phyloP scores from a whole-genome alignment of 2,888 invertebrate species.

The Nomada flava region DNA sequence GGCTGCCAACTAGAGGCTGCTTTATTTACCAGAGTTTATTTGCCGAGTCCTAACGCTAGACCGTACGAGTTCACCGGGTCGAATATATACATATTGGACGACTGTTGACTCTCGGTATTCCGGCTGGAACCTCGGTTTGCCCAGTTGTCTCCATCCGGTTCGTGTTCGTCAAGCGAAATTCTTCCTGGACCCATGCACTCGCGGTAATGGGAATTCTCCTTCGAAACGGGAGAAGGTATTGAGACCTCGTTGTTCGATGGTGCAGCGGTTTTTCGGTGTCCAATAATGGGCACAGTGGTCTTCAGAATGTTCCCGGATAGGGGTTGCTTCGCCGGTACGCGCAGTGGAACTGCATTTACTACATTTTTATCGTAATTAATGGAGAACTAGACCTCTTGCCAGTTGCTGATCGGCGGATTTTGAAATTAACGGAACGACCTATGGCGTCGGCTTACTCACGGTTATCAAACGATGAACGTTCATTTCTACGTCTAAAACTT shows the following conservation, averaged over 20 bases:
- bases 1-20: conserved; percentile 50
- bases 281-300: neutral
- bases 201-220: conserved; percentile 21
- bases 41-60: conserved; percentile 61
- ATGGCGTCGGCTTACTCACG: neutral
- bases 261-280: neutral
- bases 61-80: conserved; percentile 61
- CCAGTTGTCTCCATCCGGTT: conserved; percentile 22
- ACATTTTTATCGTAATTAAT: too few relatives aligned
- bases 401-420: neutral
- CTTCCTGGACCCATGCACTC: neutral
- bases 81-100: conserved; percentile 62
- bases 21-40: conserved; percentile 68
- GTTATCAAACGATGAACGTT: neutral
- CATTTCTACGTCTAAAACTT: neutral
- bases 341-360: too few relatives aligned
- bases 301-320: neutral
- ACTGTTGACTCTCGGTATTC: conserved; percentile 55
- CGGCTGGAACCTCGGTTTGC: conserved; percentile 54
- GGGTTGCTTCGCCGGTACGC: too few relatives aligned
- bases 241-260: neutral
- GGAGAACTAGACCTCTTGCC: neutral
- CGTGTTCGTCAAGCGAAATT: conserved; percentile 37
- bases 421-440: too few relatives aligned
- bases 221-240: neutral